These are phyloP conservation scores for Brachyistius frenatus DNA, from an alignment of 2,113 vertebrate species.

Conservation along the genomic window DNA sequence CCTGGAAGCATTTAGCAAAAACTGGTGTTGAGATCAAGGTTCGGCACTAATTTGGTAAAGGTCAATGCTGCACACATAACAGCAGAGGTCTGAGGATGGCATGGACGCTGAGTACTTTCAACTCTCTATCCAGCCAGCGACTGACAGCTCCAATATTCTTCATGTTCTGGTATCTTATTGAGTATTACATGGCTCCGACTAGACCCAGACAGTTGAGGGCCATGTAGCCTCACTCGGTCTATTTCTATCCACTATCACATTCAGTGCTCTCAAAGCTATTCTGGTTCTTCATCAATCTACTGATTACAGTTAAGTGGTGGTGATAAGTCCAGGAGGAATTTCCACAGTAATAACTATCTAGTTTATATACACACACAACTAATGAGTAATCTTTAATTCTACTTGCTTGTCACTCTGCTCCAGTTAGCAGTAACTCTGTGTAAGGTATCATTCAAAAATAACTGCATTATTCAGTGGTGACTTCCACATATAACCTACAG, in stretches of 20 bases:
- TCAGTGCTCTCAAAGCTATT: conserved; percentile 74
- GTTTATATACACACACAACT: background rate
- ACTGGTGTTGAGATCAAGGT: background rate
- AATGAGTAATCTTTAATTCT: conserved; percentile 11
- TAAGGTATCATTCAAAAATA: conserved; percentile 45
- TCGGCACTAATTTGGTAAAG: conserved; percentile 7
- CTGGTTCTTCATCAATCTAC: conserved; percentile 75
- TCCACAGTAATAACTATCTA: conserved; percentile 39
- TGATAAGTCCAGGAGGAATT: conserved; percentile 67
- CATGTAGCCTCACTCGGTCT: conserved; percentile 62
- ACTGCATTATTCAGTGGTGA: conserved; percentile 47
- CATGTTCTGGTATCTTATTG: too few relatives aligned
- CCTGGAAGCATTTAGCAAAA: background rate
- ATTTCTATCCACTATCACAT: conserved; percentile 81
- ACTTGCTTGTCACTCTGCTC: background rate
- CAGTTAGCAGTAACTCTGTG: conserved; percentile 14
- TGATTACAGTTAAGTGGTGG: conserved; percentile 74
- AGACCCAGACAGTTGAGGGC: conserved; percentile 24
- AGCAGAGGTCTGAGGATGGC: background rate
- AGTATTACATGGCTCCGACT: too few relatives aligned
- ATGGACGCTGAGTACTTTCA: background rate
- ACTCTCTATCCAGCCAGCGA: too few relatives aligned
- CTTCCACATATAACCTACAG: conserved; percentile 15
- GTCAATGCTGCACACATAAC: background rate
- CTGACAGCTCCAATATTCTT: too few relatives aligned